Base-by-base conservation (phyloP, 2,113 vertebrate species). In the Spea multiplicata region DNA sequence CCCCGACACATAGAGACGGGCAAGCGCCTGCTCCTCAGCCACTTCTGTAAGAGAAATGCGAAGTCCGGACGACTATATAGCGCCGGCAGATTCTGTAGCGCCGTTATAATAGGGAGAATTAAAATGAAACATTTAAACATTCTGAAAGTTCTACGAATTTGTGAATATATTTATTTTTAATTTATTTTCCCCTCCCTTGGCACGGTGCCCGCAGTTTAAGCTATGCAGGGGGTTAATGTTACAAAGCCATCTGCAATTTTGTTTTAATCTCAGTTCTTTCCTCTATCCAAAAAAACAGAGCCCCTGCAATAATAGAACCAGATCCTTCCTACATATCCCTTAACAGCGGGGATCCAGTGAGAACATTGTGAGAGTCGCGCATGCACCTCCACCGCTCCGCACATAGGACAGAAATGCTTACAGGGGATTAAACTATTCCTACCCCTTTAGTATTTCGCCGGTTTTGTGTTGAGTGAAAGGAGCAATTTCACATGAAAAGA, bases 301-400 rank as follows among this genome's bases (percentile, higher is more conserved):
- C 74, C 74, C 44, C 30, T 68, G 49, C 62, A 66, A 75, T 66
- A 55, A 68, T 68, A 76, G 74, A 76, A 68, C 66, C 64, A 12
- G n/a, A 67, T 76, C 44, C 74, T 55, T 55, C 74, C 44, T 44
- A 3, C 44, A 46, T 4, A 13, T 52, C 52, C 74, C 65, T 13
- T 16, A 69, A 46, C 65, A 52, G 30, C 14, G 47, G 52, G 49
- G 55, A 57, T 14, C 44, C 53, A 44, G 14, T 71, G 65, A 62
- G 30, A 68, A 30, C 74, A 67, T 17, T 66, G 74, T 53, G 8
- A 30, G 3, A 48, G 30, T 46, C 12, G 10, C 9, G 64, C 44
- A 10, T 44, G 0, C 48, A 52, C 47, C 57, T 44, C 13, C 45
- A 68, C 13, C 6, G 66, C 4, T 47, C 30, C 16, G 4, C 6